A percentile compares a stretch with the other conserved stretches of the same genome.
Conservation (phyloP, 2,888 invertebrate species). For the Halocaridina rubra region DNA sequence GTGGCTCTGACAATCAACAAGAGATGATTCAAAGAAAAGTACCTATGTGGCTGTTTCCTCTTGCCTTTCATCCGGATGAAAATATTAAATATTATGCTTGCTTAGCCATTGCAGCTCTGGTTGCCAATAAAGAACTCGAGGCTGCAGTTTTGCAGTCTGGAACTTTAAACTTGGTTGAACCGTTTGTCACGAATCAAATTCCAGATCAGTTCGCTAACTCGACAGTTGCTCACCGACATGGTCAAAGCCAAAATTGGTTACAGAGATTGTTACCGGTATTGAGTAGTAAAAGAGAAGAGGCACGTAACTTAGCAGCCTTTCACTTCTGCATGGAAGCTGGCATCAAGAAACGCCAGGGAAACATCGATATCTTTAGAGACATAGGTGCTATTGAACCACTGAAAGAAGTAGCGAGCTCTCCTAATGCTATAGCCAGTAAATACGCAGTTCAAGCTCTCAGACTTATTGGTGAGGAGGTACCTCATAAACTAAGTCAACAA, state of each 20-base stretch:
- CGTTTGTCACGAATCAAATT: constrained; percentile 93
- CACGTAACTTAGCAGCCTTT: constrained; percentile 95
- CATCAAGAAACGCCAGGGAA: constrained; percentile 93
- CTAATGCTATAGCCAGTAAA: constrained; percentile 96
- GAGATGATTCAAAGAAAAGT: constrained; percentile 95
- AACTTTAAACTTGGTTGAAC: constrained; percentile 95
- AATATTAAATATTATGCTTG: constrained; percentile 99
- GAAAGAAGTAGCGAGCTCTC: constrained; percentile 96
- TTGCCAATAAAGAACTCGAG: constrained; percentile 98
- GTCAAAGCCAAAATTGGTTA: constrained; percentile 95
- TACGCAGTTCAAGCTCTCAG: constrained; percentile 93
- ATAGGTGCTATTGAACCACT: constrained; percentile 95
- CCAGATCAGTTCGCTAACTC: constrained; percentile 95
- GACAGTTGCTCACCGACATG: constrained; percentile 92
- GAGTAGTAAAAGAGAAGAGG: constrained; percentile 94
- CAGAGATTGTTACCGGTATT: constrained; percentile 92
- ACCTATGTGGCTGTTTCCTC: constrained; percentile 96
- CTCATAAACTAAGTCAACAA: constrained; percentile 97
- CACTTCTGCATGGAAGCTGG: constrained; percentile 99
- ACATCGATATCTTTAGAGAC: constrained; percentile 89
- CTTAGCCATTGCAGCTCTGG: constrained; percentile 94
- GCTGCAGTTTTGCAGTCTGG: constrained; percentile 95
- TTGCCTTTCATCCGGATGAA: constrained; percentile 96
- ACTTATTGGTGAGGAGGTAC: constrained; percentile 95
- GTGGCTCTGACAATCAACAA: constrained; percentile 96